These are phyloP conservation scores for Virgularia gustaviana DNA, from an alignment of 92 coral and sea anemone species.

Conservation along the genomic window DNA sequence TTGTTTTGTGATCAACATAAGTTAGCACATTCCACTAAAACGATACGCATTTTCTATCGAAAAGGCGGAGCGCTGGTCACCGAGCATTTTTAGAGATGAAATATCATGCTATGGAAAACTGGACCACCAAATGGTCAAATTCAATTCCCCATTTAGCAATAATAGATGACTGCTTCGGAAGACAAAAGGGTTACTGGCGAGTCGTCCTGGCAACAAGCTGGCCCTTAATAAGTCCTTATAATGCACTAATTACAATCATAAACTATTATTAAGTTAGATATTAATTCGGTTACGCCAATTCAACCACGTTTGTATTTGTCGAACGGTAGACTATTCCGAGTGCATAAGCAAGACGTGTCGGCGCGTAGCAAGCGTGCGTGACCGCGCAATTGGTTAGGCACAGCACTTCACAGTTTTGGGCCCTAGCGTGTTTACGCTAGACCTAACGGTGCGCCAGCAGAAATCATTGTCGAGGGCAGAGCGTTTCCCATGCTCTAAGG, in stretches of 20 bases:
- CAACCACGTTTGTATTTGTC: too few relatives aligned
- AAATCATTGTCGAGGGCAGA: too few relatives aligned
- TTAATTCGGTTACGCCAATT: too few relatives aligned
- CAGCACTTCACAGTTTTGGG: too few relatives aligned
- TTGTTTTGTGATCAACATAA: not conserved
- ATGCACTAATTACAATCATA: conserved; percentile 33
- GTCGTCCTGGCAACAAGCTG: conserved; percentile 19
- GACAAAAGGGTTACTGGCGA: conserved; percentile 26
- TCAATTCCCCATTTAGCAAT: conserved; percentile 30
- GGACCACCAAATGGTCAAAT: conserved; percentile 27
- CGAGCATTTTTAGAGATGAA: not conserved
- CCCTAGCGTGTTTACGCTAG: too few relatives aligned
- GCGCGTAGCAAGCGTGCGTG: too few relatives aligned
- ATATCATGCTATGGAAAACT: conserved; percentile 17
- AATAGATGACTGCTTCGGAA: conserved; percentile 36
- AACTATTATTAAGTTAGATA: conserved; percentile 27
- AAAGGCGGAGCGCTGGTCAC: conserved; percentile 34
- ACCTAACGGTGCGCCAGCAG: too few relatives aligned
- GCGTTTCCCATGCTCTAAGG: too few relatives aligned
- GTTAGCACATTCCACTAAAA: not conserved
- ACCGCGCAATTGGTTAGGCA: too few relatives aligned
- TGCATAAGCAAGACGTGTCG: too few relatives aligned
- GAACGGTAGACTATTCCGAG: too few relatives aligned
- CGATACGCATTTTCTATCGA: not conserved
- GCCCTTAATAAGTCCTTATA: conserved; percentile 35